phyloP scores from a whole-genome alignment of 2,113 vertebrate species.

The Stictonetta naevosa region DNA sequence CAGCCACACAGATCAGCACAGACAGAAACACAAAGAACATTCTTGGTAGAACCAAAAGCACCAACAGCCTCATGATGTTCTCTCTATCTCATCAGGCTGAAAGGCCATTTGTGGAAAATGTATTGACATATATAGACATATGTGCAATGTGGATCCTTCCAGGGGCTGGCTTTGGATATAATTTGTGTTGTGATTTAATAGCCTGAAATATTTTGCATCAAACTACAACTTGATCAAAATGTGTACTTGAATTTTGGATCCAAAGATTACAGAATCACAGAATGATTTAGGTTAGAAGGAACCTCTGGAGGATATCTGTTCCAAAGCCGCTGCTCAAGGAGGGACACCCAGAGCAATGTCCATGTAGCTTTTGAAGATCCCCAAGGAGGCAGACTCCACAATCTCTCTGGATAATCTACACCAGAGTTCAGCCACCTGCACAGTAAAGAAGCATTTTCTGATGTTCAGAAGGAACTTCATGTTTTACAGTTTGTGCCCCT shows the following conservation, averaged over 20 bases:
- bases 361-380: background rate
- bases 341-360: background rate
- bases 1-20: background rate
- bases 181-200: background rate
- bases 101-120: background rate
- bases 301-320: background rate
- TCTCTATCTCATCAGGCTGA: background rate
- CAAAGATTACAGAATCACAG: background rate
- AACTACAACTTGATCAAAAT: background rate
- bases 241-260: background rate
- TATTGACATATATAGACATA: background rate
- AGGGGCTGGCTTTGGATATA: background rate
- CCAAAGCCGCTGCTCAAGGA: background rate
- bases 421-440: background rate
- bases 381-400: background rate
- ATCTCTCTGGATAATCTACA: background rate
- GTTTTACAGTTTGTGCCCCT: background rate
- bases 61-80: background rate
- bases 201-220: background rate
- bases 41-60: background rate
- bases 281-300: background rate
- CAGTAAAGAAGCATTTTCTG: background rate
- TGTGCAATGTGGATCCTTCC: background rate
- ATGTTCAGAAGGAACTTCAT: background rate
- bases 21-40: background rate